Percentiles rank a stretch among this genome's conserved stretches.
These are phyloP conservation scores for Lutjanus erythropterus DNA, from an alignment of 2,113 vertebrate species.

Conservation along the genomic window DNA sequence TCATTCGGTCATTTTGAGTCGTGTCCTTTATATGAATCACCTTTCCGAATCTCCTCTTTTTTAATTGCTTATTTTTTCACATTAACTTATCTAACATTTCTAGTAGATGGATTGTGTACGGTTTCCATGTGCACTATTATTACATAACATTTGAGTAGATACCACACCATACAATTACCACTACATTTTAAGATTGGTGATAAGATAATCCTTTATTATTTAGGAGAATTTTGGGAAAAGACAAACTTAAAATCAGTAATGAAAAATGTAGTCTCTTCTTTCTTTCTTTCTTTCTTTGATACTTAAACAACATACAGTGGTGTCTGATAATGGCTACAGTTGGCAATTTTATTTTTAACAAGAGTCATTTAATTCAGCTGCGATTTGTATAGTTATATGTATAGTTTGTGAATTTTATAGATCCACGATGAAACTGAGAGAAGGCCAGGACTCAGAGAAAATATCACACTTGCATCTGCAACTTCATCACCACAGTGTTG, in stretches of 20 bases:
- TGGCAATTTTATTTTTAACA: no score
- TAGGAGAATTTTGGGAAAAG: not conserved
- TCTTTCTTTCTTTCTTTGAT: not conserved
- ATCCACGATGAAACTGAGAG: no score
- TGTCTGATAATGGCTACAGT: not conserved
- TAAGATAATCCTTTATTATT: not conserved
- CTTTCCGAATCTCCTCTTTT: not conserved
- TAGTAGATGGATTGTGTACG: not conserved
- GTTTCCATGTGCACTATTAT: not conserved
- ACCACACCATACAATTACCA: not conserved
- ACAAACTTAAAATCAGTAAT: not conserved
- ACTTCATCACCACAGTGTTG: no score
- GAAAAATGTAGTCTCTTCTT: not conserved
- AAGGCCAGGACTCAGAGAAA: no score
- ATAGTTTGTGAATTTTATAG: no score
- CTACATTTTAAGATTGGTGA: not conserved
- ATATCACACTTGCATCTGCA: no score
- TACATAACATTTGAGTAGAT: not conserved
- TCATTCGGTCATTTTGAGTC: conserved; percentile 5
- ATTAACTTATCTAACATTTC: not conserved
- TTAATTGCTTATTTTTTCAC: not conserved
- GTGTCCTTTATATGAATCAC: not conserved
- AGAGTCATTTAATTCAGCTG: no score
- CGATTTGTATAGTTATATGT: no score
- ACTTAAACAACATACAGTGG: not conserved